A percentile compares a stretch with the other conserved stretches of the same genome.
phyloP scores from a whole-genome alignment of 2,797 vertebrate species.

The Pseudochromis fuscus region DNA sequence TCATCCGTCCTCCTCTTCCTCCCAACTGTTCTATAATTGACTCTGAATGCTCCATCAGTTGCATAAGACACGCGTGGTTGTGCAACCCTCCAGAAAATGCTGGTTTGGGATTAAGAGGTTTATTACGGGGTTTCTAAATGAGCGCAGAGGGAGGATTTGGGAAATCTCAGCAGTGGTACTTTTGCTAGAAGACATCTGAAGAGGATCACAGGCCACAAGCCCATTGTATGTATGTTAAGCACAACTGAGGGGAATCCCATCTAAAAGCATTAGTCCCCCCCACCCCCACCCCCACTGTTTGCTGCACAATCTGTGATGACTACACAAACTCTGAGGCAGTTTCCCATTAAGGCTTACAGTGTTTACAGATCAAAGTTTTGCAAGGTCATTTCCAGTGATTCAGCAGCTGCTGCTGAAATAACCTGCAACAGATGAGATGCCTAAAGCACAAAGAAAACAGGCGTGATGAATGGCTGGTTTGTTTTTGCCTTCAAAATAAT shows the following conservation, averaged over 20 bases:
- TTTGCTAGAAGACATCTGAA: slow-evolving; percentile 59
- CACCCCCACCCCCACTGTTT: too few species aligned
- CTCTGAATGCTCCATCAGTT: slow-evolving; percentile 59
- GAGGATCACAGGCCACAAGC: slow-evolving; percentile 39
- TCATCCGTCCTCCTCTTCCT: slow-evolving; percentile 41
- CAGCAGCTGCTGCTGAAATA: not conserved
- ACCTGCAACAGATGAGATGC: slow-evolving; percentile 6
- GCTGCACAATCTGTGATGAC: slow-evolving; percentile 23
- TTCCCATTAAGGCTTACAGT: slow-evolving; percentile 8
- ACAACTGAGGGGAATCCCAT: slow-evolving; percentile 39
- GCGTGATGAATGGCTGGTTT: not conserved
- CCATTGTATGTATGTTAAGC: slow-evolving; percentile 7
- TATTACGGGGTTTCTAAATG: slow-evolving; percentile 58
- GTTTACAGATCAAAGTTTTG: slow-evolving; percentile 26
- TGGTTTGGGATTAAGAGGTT: slow-evolving; percentile 71
- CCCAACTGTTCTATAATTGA: slow-evolving; percentile 61
- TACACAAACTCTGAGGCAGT: not conserved
- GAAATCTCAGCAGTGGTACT: slow-evolving; percentile 34
- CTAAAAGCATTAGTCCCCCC: slow-evolving; percentile 32
- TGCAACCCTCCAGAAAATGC: slow-evolving; percentile 68
- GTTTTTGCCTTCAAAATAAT: not conserved
- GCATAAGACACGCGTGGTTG: slow-evolving; percentile 67
- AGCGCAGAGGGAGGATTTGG: slow-evolving; percentile 56
- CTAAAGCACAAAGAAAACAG: not conserved
- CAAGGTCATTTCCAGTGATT: not conserved